A percentile compares a stretch with the other conserved stretches of the same genome.
Conservation (phyloP, 2,113 vertebrate species). For the Paramormyrops kingsleyae region DNA sequence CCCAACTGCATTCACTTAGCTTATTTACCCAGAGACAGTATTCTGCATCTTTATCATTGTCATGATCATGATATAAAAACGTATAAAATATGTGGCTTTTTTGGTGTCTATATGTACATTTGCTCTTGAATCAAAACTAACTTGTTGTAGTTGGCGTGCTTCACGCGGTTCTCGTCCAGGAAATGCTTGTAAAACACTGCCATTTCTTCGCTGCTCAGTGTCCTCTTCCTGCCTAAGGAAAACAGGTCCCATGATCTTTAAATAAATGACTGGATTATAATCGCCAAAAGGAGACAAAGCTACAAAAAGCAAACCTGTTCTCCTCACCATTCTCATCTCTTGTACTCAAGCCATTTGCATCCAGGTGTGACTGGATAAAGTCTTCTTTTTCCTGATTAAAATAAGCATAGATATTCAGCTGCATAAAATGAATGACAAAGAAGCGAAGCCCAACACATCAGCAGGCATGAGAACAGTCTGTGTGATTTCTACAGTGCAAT, state of each 20-base stretch:
- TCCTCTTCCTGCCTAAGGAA: constrained; percentile 68
- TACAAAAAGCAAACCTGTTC: neutral
- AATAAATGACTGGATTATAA: neutral
- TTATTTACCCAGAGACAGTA: neutral
- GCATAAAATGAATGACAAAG: neutral
- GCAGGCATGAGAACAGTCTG: neutral
- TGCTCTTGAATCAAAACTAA: constrained; percentile 46
- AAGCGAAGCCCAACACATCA: neutral
- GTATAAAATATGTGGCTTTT: neutral
- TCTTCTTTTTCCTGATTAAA: constrained; percentile 77
- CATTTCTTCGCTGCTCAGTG: constrained; percentile 81
- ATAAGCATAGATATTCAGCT: neutral
- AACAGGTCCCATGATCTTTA: constrained; percentile 1
- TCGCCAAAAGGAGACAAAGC: neutral
- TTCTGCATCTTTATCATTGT: neutral
- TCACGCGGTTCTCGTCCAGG: constrained; percentile 74
- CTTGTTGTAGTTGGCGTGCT: constrained; percentile 85
- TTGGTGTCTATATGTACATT: neutral
- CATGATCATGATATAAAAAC: neutral
- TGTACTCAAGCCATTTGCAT: constrained; percentile 62
- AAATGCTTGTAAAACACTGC: constrained; percentile 89
- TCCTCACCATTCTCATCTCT: constrained; percentile 71
- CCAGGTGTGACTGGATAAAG: constrained; percentile 70
- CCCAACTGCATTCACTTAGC: neutral
- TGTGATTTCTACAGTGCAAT: neutral